Evolutionary conservation across 2,797 vertebrate genomes (phyloP).

Genomic region (Darevskia mixta): DNA sequence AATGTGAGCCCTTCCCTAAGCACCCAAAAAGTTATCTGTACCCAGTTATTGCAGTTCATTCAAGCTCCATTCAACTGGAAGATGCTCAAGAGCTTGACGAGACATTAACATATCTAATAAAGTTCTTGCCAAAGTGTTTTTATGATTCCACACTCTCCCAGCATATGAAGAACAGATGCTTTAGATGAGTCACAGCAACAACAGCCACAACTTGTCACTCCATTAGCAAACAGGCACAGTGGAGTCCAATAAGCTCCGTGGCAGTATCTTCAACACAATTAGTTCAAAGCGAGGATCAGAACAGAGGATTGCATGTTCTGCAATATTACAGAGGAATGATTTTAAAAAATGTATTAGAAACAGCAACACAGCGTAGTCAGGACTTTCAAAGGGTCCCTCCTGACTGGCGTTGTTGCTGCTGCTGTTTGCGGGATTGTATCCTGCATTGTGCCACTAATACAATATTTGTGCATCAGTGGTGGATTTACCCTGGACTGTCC

Average conservation of each 20-base stretch:
- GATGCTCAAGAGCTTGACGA: not conserved
- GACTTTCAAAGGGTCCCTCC: no score
- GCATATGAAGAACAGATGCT: constrained; percentile 18
- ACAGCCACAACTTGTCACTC: not conserved
- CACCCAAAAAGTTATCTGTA: not conserved
- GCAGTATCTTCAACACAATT: not conserved
- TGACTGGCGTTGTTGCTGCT: no score
- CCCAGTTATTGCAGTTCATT: not conserved
- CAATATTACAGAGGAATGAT: not conserved
- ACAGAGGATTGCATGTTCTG: not conserved
- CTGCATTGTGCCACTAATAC: no score
- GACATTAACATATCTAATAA: constrained; percentile 2
- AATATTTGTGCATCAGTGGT: no score
- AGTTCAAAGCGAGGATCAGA: not conserved
- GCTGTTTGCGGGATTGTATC: no score
- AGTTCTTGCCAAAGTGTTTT: not conserved
- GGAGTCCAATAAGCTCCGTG: not conserved
- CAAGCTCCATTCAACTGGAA: not conserved
- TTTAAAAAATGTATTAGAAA: not conserved
- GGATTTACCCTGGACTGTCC: no score
- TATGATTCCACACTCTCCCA: not conserved
- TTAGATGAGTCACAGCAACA: not conserved
- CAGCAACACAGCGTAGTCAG: not conserved
- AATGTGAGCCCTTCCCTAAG: not conserved
- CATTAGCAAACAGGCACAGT: constrained; percentile 1